Evolutionary conservation across 2,888 invertebrate genomes (phyloP).

Genomic region (Argyresthia goedartella): DNA sequence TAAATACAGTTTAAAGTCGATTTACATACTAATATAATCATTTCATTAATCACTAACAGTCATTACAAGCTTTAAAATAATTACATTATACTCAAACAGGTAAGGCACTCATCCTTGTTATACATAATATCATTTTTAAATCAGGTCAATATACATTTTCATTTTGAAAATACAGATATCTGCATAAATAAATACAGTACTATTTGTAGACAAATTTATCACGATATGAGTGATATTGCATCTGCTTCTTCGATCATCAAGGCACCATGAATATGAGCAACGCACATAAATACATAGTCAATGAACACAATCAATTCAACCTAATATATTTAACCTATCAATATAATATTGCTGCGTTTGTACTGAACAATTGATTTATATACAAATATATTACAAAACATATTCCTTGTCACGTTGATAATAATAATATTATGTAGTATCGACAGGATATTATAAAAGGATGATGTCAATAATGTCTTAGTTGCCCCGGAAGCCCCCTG

Average conservation of each 20-base stretch:
- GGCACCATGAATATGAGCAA: conserved; percentile 41
- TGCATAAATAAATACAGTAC: not conserved
- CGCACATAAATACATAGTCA: not conserved
- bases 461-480: too few species aligned
- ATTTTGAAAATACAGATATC: not conserved
- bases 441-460: too few species aligned
- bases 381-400: conserved; percentile 5
- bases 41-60: conserved; percentile 54
- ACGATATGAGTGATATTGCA: not conserved
- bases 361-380: conserved; percentile 6
- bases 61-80: conserved; percentile 40
- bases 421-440: too few species aligned
- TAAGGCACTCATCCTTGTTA: conserved; percentile 62
- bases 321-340: conserved; percentile 3
- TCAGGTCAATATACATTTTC: not conserved
- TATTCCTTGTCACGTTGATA: conserved; percentile 4
- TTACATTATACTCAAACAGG: conserved; percentile 33
- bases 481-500: conserved; percentile 15
- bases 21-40: conserved; percentile 39
- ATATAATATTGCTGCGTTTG: conserved; percentile 5
- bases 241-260: conserved; percentile 22
- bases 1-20: conserved; percentile 35
- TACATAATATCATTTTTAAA: conserved; percentile 20
- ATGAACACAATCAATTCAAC: conserved; percentile 5
- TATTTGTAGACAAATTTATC: not conserved